A percentile compares a stretch with the other conserved stretches of the same genome.
Evolutionary conservation across 2,113 vertebrate species (phyloP).

Genomic region (Cryptoleucopteryx plumbea): DNA sequence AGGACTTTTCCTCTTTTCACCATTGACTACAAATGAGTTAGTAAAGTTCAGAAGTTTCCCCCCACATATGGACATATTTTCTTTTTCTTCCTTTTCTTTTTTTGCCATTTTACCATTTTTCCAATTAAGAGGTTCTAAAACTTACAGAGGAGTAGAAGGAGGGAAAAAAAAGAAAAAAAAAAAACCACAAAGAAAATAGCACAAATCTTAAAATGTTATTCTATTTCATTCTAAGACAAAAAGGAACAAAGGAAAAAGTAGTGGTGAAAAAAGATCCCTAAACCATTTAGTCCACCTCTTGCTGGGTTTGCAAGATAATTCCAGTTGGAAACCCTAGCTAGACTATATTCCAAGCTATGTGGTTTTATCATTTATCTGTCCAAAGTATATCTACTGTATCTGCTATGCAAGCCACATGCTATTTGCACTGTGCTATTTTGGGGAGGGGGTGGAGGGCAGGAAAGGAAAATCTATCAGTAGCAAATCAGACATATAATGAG

Average conservation of each 20-base stretch:
- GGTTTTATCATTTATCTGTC: slow-evolving; percentile 12
- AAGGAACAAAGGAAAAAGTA: neutral
- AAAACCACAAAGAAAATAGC: neutral
- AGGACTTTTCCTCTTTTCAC: neutral
- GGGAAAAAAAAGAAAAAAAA: no score
- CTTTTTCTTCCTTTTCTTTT: neutral
- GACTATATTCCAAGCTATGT: neutral
- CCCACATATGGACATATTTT: neutral
- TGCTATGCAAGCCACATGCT: neutral
- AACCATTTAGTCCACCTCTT: neutral
- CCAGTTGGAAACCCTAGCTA: neutral
- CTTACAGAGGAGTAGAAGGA: neutral
- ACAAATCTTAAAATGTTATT: neutral
- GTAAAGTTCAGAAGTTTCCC: neutral
- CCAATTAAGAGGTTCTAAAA: neutral
- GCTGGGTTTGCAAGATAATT: neutral
- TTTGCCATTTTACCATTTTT: neutral
- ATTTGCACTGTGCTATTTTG: neutral
- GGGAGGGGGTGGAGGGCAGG: neutral
- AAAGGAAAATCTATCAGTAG: slow-evolving; percentile 3
- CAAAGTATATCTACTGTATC: neutral
- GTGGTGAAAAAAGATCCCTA: neutral
- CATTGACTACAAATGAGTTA: neutral
- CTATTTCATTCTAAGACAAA: neutral
- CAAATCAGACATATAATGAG: neutral